Conservation (phyloP, 1,140 invertebrate genomes). For the Drosophila varians region DNA sequence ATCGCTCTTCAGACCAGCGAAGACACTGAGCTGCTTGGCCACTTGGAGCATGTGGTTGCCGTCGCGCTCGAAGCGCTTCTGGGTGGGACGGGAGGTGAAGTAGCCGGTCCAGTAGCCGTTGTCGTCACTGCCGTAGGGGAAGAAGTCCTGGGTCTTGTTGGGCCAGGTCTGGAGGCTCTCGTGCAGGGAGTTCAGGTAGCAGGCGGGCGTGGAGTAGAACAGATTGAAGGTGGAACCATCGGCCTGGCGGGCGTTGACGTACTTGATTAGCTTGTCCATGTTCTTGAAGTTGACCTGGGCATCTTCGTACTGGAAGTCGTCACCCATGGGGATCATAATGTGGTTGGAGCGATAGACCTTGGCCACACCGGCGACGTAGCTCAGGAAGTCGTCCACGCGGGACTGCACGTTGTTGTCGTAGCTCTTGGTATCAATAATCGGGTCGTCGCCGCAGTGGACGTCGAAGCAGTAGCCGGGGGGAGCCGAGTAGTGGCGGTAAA, state of each 20-base stretch:
- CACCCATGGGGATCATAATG: constrained; percentile 96
- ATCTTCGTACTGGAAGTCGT: constrained; percentile 95
- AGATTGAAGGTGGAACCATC: constrained; percentile 86
- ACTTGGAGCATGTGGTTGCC: constrained; percentile 92
- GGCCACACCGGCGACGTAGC: constrained; percentile 85
- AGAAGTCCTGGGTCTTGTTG: constrained; percentile 93
- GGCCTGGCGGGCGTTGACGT: constrained; percentile 85
- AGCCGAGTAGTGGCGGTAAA: constrained; percentile 92
- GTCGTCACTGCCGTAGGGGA: constrained; percentile 94
- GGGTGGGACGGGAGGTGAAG: constrained; percentile 94
- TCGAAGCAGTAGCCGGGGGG: constrained; percentile 97
- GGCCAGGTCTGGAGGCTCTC: constrained; percentile 87
- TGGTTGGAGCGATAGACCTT: constrained; percentile 88
- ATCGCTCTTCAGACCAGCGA: constrained; percentile 56
- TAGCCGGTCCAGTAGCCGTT: constrained; percentile 98
- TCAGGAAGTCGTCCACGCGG: constrained; percentile 86
- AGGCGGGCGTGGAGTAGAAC: constrained; percentile 90
- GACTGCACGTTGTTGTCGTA: constrained; percentile 89
- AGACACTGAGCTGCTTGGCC: constrained; percentile 85
- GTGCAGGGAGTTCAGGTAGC: constrained; percentile 94
- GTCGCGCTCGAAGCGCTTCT: constrained; percentile 91
- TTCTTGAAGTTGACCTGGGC: constrained; percentile 94
- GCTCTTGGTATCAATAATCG: constrained; percentile 90
- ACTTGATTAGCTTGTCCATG: constrained; percentile 94
- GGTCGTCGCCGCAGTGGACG: constrained; percentile 91